These are phyloP conservation scores for Cephus nigrinus DNA, from an alignment of 2,888 invertebrate species.

Conservation along the genomic window DNA sequence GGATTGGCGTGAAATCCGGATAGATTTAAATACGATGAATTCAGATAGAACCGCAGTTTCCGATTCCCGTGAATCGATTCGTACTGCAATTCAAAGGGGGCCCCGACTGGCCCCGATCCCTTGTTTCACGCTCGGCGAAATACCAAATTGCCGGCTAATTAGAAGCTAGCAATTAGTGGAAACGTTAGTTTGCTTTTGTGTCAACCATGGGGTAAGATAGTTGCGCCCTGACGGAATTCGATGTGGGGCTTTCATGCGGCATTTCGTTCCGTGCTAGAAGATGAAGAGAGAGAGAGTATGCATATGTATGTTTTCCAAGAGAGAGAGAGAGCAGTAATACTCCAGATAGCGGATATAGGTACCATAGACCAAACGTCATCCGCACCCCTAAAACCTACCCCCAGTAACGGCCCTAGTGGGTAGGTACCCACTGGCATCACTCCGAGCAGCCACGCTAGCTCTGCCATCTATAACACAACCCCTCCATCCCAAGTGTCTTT, in stretches of 20 bases:
- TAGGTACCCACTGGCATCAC: background rate
- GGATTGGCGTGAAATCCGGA: no score
- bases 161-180: conserved; percentile 49
- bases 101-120: conserved; percentile 27
- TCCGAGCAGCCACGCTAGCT: background rate
- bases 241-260: conserved; percentile 14
- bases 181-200: conserved; percentile 51
- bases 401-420: background rate
- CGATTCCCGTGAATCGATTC: conserved; percentile 33
- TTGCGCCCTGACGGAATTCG: conserved; percentile 12
- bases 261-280: conserved; percentile 4
- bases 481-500: conserved; percentile 15
- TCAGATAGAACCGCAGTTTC: background rate
- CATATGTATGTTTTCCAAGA: background rate
- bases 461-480: conserved; percentile 13
- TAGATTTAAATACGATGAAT: no score
- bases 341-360: background rate
- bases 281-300: background rate
- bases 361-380: background rate
- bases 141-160: conserved; percentile 49
- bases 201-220: conserved; percentile 22
- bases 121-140: conserved; percentile 48
- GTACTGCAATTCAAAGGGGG: conserved; percentile 23
- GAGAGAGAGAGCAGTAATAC: background rate
- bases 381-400: no score